Percentiles rank a stretch among this genome's conserved stretches.
These are phyloP conservation scores for Fistularia tabacaria DNA, from an alignment of 2,797 vertebrate species.

Conservation along the genomic window DNA sequence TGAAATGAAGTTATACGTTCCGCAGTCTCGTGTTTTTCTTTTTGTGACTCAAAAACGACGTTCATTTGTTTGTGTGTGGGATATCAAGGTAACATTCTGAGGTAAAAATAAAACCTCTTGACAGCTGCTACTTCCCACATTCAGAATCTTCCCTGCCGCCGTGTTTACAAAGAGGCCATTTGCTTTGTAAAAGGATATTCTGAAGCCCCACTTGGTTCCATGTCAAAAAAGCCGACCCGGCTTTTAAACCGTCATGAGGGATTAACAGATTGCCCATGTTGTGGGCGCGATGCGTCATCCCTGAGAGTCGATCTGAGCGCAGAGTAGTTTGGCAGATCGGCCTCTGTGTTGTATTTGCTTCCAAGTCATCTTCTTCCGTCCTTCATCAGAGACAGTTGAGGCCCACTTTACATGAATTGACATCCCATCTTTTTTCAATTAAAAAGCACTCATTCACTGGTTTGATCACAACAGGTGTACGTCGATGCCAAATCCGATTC, in stretches of 20 bases:
- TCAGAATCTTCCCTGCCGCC: constrained; percentile 12
- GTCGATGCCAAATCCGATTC: too few species aligned
- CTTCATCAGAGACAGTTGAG: too few species aligned
- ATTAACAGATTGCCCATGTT: constrained; percentile 8
- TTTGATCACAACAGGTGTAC: too few species aligned
- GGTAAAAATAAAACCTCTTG: not conserved
- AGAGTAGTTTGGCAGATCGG: not conserved
- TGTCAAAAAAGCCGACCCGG: not conserved
- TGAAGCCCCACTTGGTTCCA: not conserved
- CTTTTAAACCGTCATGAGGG: constrained; percentile 2
- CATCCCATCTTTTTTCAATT: too few species aligned
- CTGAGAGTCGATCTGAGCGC: too few species aligned
- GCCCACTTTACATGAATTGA: too few species aligned
- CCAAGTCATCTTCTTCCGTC: not conserved
- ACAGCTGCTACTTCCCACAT: constrained; percentile 24
- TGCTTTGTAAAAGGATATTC: constrained; percentile 27
- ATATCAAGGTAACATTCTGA: not conserved
- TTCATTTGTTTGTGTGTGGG: too few species aligned
- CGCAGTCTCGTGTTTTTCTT: too few species aligned
- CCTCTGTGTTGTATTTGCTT: not conserved
- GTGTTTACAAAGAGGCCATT: constrained; percentile 7
- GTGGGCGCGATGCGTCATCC: not conserved
- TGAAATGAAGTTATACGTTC: too few species aligned
- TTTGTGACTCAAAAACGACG: too few species aligned
- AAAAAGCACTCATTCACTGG: too few species aligned